phyloP scores from a whole-genome alignment of 2,113 vertebrate species.

The Bubalus kerabau region DNA sequence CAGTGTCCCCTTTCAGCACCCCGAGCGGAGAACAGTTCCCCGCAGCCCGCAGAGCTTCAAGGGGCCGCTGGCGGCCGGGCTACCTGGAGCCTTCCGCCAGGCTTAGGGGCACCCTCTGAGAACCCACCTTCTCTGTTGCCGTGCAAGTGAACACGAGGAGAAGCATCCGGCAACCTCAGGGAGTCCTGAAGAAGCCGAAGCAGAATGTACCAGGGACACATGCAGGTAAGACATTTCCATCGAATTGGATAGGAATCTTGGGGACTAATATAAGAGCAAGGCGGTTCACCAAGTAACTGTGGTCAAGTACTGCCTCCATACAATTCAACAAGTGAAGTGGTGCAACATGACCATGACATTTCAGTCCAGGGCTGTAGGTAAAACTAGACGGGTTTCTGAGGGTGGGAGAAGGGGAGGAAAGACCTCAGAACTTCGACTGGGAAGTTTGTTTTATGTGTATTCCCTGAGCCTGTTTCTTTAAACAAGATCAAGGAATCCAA shows the following conservation, averaged over 20 bases:
- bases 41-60: constrained; percentile 29
- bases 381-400: background rate
- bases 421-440: constrained; percentile 71
- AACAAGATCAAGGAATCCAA: constrained; percentile 51
- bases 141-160: background rate
- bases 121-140: background rate
- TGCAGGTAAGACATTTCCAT: constrained; percentile 81
- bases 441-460: constrained; percentile 63
- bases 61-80: background rate
- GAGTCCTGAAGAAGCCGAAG: constrained; percentile 50
- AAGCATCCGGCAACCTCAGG: constrained; percentile 59
- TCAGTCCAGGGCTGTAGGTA: background rate
- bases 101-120: background rate
- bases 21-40: constrained; percentile 70
- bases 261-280: background rate
- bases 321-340: constrained; percentile 80
- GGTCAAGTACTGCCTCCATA: constrained; percentile 40
- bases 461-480: constrained; percentile 67
- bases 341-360: background rate
- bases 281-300: constrained; percentile 42
- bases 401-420: constrained; percentile 18
- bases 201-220: constrained; percentile 90
- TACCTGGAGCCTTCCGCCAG: background rate
- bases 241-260: background rate
- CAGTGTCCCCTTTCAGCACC: constrained; percentile 71